Evolutionary conservation across 2,113 vertebrate genomes (phyloP).

Genomic region (Rhagologus leucostigma): DNA sequence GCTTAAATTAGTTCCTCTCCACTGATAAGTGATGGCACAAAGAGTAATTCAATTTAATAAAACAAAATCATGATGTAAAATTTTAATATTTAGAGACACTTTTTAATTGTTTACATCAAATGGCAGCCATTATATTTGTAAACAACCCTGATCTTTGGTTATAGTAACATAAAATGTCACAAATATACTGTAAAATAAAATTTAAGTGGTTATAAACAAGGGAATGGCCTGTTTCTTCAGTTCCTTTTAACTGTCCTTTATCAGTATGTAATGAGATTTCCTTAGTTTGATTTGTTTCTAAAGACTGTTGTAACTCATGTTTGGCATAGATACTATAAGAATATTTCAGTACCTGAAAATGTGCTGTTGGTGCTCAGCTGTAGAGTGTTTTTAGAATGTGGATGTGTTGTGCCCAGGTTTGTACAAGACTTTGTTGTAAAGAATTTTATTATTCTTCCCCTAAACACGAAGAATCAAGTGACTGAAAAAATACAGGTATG

Average conservation of each 20-base stretch:
- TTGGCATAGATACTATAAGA: neutral
- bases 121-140: slow-evolving; percentile 77
- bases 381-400: neutral
- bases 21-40: slow-evolving; percentile 64
- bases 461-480: neutral
- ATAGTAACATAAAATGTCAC: slow-evolving; percentile 71
- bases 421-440: neutral
- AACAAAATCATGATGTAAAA: slow-evolving; percentile 74
- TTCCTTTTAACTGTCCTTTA: neutral
- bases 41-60: slow-evolving; percentile 66
- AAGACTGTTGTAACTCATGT: neutral
- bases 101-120: slow-evolving; percentile 75
- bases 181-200: slow-evolving; percentile 82
- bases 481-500: neutral
- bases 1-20: slow-evolving; percentile 66
- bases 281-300: neutral
- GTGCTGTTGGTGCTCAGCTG: neutral
- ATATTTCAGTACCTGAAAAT: neutral
- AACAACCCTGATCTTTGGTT: slow-evolving; percentile 69
- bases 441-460: neutral
- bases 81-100: slow-evolving; percentile 75
- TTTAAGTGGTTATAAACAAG: slow-evolving; percentile 69
- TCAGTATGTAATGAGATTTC: neutral
- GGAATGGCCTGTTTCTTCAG: neutral
- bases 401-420: neutral